Evolutionary conservation across 1,140 invertebrate genomes (phyloP), one percentile per base, ranked within the genome.

Genomic region (Apocrypta bakeri): DNA sequence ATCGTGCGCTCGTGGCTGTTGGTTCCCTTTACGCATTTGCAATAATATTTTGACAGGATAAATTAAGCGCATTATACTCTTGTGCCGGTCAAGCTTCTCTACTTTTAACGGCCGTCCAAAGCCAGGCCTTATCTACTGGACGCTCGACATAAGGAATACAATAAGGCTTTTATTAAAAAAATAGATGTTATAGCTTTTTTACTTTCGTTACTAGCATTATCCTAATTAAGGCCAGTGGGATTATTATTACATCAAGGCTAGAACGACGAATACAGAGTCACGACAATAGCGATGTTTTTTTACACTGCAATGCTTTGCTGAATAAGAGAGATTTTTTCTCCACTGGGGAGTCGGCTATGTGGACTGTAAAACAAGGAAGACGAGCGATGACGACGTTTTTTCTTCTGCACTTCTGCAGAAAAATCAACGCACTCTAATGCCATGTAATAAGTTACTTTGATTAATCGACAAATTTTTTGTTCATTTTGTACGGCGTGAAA

Each of bases 41-140:
- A 25, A 74, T 56, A 81, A 81, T 75, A 75, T 75, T 81, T 81
- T 66, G 6, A 68, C 63, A 4, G 72, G 11, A 74, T 81, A 74
- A 73, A 81, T 81, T 74, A 42, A 42, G 78, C 29, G 69, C 69
- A 79, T 72, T 72, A 79, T 64, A 63, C 21, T 64, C 7, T 31
- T 8, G 4, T 6, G 40, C 40, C 6, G 11, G 40, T 42, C 40
- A 42, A 42, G 40, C 40, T 42, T 42, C 40, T 14, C 48, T n/a
- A 21, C 48, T 56, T 56, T 56, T 7, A n/a, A 7, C 21, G 48
- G 2, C 14, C 48, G 21, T 6, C 2, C 48, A 1, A 6, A 56
- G 21, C 21, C 17, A 21, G 17, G n/a, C 48, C 48, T 56, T 56
- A 56, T 56, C 48, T 56, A 56, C 48, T 56, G 48, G 12, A 14